Base-by-base conservation (phyloP, 2,113 vertebrate species). In the Myotis yumanensis region DNA sequence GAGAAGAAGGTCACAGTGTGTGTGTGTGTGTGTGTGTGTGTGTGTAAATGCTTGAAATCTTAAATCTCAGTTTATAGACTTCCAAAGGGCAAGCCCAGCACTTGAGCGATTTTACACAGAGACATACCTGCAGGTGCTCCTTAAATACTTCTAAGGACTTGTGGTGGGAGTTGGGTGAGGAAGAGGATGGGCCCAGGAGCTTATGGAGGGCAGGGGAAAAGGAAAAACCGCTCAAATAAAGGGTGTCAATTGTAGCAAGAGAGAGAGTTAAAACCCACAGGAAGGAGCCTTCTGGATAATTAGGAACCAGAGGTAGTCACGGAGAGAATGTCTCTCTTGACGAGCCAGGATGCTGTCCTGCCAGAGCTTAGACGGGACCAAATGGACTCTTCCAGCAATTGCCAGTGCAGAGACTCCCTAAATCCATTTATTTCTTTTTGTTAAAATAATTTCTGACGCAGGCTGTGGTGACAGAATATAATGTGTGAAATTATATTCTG, bases 381-480 rank as follows among this genome's bases (percentile, higher is more conserved):
- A 25, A 76, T 51, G 15, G 37, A 59, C 40, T 54, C 43, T 86
- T 79, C 10, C 30, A 76, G 66, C 11, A 66, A 9, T 18, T 17
- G 4, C 12, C 72, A 54, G 62, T 72, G n/a, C 57, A 54, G 23
- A 93, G 48, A 43, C 12, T 57, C 64, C 73, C 1, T 4, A 28
- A 18, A n/a, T 30, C 32, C 35, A 17, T 37, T 40, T 86, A 46
- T 52, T 86, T 85, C 25, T 51, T 84, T 87, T 90, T 75, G 46
- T 59, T 84, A 43, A 52, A 80, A 71, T 4, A n/a, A 71, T 79
- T 57, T 71, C 72, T 0, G 0, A 11, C 0, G 1, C 2, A 0
- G 5, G 66, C 89, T 81, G 35, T 37, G 51, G 17, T 75, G n/a
- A 88, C 71, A 9, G 40, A 40, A 40, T 40, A 40, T 40, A 40